Evolutionary conservation across 2,113 vertebrate genomes (phyloP).

Genomic region (Gymnobelideus leadbeateri): DNA sequence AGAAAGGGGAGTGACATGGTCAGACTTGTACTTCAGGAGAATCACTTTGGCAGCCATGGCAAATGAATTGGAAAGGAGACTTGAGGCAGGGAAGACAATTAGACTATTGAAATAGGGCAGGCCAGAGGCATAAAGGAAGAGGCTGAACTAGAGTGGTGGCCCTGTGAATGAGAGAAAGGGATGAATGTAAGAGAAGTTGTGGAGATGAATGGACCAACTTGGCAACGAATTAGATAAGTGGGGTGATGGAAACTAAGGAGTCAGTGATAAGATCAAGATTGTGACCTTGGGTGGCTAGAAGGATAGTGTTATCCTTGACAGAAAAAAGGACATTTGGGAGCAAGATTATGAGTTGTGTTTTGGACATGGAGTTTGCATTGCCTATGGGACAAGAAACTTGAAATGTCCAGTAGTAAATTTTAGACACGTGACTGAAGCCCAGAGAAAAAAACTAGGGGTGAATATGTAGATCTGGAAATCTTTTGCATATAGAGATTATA

Average conservation of each 20-base stretch:
- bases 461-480: background rate
- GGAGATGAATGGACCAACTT: background rate
- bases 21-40: background rate
- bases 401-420: background rate
- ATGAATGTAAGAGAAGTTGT: background rate
- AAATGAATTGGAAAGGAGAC: background rate
- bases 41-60: background rate
- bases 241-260: background rate
- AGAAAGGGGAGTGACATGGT: background rate
- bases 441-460: background rate
- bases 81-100: background rate
- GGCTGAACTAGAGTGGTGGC: background rate
- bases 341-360: background rate
- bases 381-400: background rate
- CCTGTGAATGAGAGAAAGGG: background rate
- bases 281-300: background rate
- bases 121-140: background rate
- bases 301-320: background rate
- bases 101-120: background rate
- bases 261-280: background rate
- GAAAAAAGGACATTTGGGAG: background rate
- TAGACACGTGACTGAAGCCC: background rate
- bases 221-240: background rate
- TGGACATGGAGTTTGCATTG: background rate
- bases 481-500: background rate